A percentile compares a stretch with the other conserved stretches of the same genome.
phyloP scores from a whole-genome alignment of 2,888 invertebrate genomes.

The Palloptera scutellata region DNA sequence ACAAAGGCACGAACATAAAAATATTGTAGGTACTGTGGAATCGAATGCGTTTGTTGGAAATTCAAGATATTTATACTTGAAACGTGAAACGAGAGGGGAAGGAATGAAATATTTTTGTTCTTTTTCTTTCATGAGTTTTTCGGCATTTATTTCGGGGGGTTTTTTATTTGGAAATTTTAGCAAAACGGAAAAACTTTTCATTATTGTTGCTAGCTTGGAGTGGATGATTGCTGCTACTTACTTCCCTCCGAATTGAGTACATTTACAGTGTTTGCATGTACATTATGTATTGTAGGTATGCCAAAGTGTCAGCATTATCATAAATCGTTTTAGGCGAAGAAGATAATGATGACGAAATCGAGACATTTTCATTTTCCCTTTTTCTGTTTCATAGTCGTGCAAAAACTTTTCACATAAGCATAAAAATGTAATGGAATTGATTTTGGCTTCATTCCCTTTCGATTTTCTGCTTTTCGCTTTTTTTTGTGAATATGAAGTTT shows the following conservation, averaged over 20 bases:
- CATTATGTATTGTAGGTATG: conserved; percentile 37
- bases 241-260: too few species aligned
- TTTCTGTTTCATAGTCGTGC: neutral
- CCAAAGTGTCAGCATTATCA: conserved; percentile 55
- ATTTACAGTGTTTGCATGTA: neutral
- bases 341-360: conserved; percentile 46
- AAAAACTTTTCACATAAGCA: conserved; percentile 53
- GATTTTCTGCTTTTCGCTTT: too few species aligned
- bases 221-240: neutral
- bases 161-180: conserved; percentile 1
- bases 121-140: too few species aligned
- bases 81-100: too few species aligned
- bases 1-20: conserved; percentile 21
- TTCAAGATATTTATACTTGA: too few species aligned
- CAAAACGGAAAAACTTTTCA: conserved; percentile 7
- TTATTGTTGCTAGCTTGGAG: neutral
- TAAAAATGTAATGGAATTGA: conserved; percentile 53
- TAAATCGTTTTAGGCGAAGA: conserved; percentile 54
- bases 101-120: too few species aligned
- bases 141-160: too few species aligned
- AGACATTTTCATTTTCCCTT: too few species aligned
- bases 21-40: conserved; percentile 9
- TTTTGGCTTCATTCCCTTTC: conserved; percentile 38
- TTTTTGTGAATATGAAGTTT: too few species aligned
- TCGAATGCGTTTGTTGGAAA: too few species aligned